phyloP scores from a whole-genome alignment of 2,113 vertebrate species.

The Lagopus leucura region DNA sequence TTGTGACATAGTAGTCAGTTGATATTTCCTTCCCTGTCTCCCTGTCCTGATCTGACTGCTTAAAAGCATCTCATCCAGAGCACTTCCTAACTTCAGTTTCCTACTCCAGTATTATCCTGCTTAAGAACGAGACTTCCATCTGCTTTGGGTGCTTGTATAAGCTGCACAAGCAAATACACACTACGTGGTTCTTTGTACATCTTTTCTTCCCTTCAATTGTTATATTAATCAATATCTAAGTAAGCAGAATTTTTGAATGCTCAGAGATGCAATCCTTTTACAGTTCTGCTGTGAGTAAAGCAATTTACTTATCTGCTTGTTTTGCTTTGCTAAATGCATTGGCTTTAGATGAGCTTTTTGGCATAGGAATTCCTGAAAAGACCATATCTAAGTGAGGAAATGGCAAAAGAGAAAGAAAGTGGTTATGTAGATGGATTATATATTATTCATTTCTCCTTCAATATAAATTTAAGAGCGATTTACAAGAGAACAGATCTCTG shows the following conservation, averaged over 20 bases:
- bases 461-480: background rate
- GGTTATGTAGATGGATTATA: background rate
- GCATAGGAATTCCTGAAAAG: background rate
- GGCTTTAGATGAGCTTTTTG: background rate
- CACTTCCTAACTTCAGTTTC: background rate
- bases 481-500: background rate
- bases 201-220: background rate
- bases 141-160: background rate
- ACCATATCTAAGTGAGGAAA: background rate
- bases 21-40: conserved; percentile 27
- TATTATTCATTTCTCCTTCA: background rate
- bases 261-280: background rate
- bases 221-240: background rate
- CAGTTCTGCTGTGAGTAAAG: background rate
- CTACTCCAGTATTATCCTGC: background rate
- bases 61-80: background rate
- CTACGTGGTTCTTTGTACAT: background rate
- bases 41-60: background rate
- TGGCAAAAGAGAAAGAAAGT: background rate
- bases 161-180: fast-evolving
- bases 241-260: background rate
- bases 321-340: background rate
- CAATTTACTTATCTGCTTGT: background rate
- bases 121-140: background rate
- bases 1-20: background rate